These are phyloP conservation scores for Pyrocephalus nanus DNA, from an alignment of 2,797 vertebrate genomes.

Conservation along the genomic window DNA sequence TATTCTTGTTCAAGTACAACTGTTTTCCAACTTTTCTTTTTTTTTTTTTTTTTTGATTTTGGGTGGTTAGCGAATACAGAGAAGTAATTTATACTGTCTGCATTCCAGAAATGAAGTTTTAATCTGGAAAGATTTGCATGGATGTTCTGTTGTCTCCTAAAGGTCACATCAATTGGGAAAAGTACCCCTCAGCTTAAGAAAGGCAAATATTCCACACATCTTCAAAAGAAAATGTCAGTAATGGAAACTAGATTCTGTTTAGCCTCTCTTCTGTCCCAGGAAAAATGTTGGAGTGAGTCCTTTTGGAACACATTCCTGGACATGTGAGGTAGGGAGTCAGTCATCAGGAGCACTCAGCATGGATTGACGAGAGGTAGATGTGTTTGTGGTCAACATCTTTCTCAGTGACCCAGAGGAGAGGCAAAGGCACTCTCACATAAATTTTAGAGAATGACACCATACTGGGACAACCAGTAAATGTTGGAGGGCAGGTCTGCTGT, in stretches of 20 bases:
- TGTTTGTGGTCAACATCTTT: neutral
- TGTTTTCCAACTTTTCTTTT: neutral
- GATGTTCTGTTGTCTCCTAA: neutral
- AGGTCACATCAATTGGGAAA: rapidly evolving
- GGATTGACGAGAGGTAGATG: neutral
- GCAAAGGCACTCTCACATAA: neutral
- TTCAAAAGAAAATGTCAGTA: neutral
- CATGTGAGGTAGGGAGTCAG: neutral
- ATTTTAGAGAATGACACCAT: neutral
- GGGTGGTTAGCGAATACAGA: neutral
- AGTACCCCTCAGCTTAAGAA: neutral
- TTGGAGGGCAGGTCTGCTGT: neutral
- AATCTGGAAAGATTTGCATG: neutral
- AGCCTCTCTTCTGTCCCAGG: neutral
- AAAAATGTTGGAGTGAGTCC: neutral
- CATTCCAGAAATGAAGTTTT: neutral
- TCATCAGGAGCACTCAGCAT: neutral
- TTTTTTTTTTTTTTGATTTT: neutral
- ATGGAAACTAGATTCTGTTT: neutral
- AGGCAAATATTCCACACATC: neutral
- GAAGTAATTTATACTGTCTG: neutral
- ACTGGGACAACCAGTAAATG: neutral
- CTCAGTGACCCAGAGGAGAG: neutral
- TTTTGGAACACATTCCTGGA: neutral
- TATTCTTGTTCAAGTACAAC: neutral